A percentile compares a stretch with the other conserved stretches of the same genome.
phyloP scores from a whole-genome alignment of 2,797 vertebrate species.

The Oreochromis mossambicus region DNA sequence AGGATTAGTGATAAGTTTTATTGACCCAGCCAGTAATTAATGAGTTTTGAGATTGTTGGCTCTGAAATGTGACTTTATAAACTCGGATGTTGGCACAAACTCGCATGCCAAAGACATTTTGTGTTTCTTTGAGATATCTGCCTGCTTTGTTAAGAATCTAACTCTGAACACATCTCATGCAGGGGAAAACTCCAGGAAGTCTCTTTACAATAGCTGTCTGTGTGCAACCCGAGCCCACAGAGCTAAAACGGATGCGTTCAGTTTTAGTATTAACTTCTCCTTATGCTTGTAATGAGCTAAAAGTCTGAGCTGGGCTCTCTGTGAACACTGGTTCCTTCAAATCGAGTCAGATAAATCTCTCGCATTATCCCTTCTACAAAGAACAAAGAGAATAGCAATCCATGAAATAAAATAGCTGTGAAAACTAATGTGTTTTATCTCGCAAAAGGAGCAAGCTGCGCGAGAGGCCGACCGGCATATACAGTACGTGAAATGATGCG shows the following conservation, averaged over 20 bases:
- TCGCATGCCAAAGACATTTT: background rate
- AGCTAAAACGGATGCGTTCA: background rate
- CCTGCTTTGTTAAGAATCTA: background rate
- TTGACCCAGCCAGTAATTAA: background rate
- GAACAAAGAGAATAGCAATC: slow-evolving; percentile 49
- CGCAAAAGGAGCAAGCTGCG: slow-evolving; percentile 26
- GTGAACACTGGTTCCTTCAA: slow-evolving; percentile 12
- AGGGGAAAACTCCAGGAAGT: background rate
- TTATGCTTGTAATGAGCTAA: slow-evolving; percentile 1
- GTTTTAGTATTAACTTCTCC: background rate
- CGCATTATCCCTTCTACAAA: slow-evolving; percentile 25
- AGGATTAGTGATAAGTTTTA: background rate
- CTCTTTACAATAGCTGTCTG: background rate
- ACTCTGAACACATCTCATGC: background rate
- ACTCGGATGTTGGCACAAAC: background rate
- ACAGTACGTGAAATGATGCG: slow-evolving; percentile 51
- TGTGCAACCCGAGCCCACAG: background rate
- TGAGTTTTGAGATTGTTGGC: background rate
- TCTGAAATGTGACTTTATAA: background rate
- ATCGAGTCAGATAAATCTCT: slow-evolving; percentile 46
- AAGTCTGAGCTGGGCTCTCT: background rate
- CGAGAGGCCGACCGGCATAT: slow-evolving; percentile 31
- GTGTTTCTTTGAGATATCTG: background rate
- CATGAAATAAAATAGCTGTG: slow-evolving; percentile 60
- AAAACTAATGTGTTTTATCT: slow-evolving; percentile 66